Conservation (phyloP, 2,888 invertebrate species). For the Luffia ferchaultella region DNA sequence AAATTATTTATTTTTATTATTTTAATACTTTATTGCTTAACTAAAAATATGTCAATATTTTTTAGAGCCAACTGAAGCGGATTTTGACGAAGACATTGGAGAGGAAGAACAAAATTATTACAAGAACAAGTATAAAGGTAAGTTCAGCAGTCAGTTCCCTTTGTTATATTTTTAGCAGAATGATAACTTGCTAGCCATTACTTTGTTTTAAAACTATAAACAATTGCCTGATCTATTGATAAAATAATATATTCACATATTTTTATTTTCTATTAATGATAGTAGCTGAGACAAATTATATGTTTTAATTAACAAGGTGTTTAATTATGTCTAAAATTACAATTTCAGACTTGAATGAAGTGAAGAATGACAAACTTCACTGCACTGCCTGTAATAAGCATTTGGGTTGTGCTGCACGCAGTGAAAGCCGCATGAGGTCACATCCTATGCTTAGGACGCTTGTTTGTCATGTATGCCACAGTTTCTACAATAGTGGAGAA, state of each 20-base stretch:
- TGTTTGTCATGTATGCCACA: slow-evolving; percentile 75
- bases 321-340: too few relatives aligned
- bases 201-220: too few relatives aligned
- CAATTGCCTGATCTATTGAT: too few relatives aligned
- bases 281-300: too few relatives aligned
- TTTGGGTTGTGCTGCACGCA: slow-evolving; percentile 73
- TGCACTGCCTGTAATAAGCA: slow-evolving; percentile 80
- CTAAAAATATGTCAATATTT: slow-evolving; percentile 9
- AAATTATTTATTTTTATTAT: slow-evolving; percentile 5
- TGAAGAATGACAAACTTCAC: slow-evolving; percentile 70
- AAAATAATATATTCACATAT: too few relatives aligned
- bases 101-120: slow-evolving; percentile 63
- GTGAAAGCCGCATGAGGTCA: slow-evolving; percentile 70
- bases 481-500: slow-evolving; percentile 82
- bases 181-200: too few relatives aligned
- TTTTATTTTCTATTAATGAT: too few relatives aligned
- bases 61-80: slow-evolving; percentile 45
- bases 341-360: slow-evolving; percentile 64
- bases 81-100: slow-evolving; percentile 61
- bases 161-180: neutral
- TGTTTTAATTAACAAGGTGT: too few relatives aligned
- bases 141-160: neutral
- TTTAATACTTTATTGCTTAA: neutral
- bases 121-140: slow-evolving; percentile 53
- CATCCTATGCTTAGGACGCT: slow-evolving; percentile 79